Evolutionary conservation across 1,140 invertebrate species (phyloP), one percentile per base, ranked within the genome.

Genomic region (Apis cerana): DNA sequence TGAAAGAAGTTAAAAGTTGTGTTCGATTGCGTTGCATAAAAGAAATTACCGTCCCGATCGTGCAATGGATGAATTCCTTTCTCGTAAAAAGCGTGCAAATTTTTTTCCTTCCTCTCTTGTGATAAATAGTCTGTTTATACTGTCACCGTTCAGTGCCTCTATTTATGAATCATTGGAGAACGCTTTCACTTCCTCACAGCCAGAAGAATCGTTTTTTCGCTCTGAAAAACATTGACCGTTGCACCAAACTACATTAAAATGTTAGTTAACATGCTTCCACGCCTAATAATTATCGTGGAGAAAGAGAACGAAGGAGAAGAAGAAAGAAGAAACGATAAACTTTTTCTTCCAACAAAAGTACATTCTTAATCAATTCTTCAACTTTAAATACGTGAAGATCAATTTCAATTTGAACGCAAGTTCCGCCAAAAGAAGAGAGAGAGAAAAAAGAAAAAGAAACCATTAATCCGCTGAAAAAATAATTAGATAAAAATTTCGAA

Each of bases 101-200:
- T 52, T 67, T 67, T 67, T 71, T 54, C 54, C 19, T 27, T 27
- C 54, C n/a, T 3, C 12, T 17, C 10, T 23, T 27, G 27, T 70
- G 69, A 70, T 54, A 19, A 70, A 70, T 54, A 54, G 50, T 70
- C 69, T 70, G 50, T 70, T 70, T 70, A 70, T 70, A n/a, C 69
- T 70, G 69, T 27, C 69, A 27, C 48, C 68, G 23, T 52, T 27
- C 69, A 27, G 69, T 27, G 50, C 4, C 13, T 70, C n/a, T 70
- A 19, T 70, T 70, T 70, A 70, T 54, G 50, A 70, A 54, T 50
- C 69, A 70, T 54, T 48, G 48, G n/a, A n/a, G 15, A 54, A 27
- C 68, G 69, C 69, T 70, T 70, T 70, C 69, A 70, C 69, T 70
- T 54, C 50, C 68, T 70, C n/a, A 7, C 68, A 13, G 15, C 48